Percentiles rank a stretch among this genome's conserved stretches.
These are phyloP conservation scores for Trichechus manatus DNA, from an alignment of 2,113 vertebrate genomes.

Conservation along the genomic window DNA sequence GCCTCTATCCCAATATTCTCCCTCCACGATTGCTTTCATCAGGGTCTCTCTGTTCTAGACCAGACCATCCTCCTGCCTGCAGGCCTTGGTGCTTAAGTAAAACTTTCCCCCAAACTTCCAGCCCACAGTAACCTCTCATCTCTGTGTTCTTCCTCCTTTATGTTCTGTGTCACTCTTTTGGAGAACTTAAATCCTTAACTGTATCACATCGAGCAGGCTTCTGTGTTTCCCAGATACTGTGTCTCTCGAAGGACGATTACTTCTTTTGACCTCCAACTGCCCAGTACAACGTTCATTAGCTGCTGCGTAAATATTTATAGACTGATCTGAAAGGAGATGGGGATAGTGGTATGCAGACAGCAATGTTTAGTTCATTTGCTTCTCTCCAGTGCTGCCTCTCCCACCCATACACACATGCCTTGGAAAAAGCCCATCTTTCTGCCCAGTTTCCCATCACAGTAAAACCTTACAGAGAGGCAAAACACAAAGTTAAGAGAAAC, in stretches of 20 bases:
- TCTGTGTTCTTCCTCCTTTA: background rate
- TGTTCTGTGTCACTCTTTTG: background rate
- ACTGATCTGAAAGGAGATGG: background rate
- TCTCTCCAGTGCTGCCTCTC: background rate
- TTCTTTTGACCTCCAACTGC: constrained; percentile 11
- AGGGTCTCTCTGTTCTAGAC: background rate
- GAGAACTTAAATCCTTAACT: background rate
- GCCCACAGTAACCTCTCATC: background rate
- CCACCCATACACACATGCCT: background rate
- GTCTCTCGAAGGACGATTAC: background rate
- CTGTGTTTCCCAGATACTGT: background rate
- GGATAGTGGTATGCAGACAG: background rate
- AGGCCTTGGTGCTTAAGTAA: background rate
- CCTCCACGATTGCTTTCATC: background rate
- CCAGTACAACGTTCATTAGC: background rate
- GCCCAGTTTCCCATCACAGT: background rate
- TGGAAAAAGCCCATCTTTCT: background rate
- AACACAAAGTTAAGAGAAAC: background rate
- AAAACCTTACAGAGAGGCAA: background rate
- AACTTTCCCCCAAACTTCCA: background rate
- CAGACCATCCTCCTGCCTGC: background rate
- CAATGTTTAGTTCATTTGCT: background rate
- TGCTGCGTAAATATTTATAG: background rate
- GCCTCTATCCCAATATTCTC: background rate
- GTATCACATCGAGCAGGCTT: background rate